A percentile compares a stretch with the other conserved stretches of the same genome.
Conservation (phyloP, 1,140 invertebrate genomes). For the Pemphigus obesinymphae region DNA sequence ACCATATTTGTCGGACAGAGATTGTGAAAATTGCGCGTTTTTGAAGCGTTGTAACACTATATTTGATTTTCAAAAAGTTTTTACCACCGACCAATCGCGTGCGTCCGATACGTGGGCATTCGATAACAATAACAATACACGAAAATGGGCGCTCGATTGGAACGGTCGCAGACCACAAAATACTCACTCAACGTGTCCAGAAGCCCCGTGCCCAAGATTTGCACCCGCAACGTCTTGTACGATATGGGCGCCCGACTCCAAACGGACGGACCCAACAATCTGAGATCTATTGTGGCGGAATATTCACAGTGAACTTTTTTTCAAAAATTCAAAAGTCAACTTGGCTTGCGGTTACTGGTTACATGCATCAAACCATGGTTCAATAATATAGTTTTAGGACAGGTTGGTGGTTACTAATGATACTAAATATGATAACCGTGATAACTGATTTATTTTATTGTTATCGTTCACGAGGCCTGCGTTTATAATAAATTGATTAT, state of each 20-base stretch:
- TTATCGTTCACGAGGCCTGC: no score
- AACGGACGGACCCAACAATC: not conserved
- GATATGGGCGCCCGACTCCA: not conserved
- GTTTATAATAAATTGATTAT: no score
- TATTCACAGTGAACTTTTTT: not conserved
- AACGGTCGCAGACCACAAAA: not conserved
- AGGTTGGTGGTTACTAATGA: no score
- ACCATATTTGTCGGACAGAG: not conserved
- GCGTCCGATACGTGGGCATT: conserved; percentile 37
- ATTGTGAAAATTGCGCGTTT: conserved; percentile 28
- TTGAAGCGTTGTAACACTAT: conserved; percentile 34
- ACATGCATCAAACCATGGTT: no score
- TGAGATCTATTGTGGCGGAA: not conserved
- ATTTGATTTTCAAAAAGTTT: conserved; percentile 40
- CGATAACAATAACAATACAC: conserved; percentile 34
- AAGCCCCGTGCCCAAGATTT: not conserved
- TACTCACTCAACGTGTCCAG: not conserved
- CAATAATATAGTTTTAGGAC: no score
- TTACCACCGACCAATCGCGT: conserved; percentile 31
- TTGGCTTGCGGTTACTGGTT: conserved; percentile 37
- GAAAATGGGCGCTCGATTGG: conserved; percentile 23
- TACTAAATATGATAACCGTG: no score
- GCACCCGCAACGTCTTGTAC: no score
- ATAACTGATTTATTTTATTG: no score
- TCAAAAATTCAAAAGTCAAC: conserved; percentile 39